Conservation (phyloP, 2,113 vertebrate species). For the Microtus ochrogaster region DNA sequence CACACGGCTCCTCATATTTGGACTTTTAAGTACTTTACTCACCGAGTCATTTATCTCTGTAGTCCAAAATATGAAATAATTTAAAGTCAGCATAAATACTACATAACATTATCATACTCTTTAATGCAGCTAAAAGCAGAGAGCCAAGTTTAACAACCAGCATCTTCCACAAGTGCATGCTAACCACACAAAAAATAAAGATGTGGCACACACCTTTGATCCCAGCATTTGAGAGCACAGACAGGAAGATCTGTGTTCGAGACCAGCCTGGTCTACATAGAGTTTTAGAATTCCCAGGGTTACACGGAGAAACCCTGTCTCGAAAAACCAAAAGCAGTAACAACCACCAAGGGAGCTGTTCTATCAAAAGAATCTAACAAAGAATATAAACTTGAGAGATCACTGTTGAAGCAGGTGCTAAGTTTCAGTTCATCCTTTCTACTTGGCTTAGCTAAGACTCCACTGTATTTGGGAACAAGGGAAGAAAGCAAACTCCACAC, state of each 20-base stretch:
- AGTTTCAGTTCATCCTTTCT: neutral
- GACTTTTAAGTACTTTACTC: neutral
- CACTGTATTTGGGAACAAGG: constrained; percentile 22
- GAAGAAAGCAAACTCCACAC: constrained; percentile 11
- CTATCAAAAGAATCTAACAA: neutral
- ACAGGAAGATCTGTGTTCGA: neutral
- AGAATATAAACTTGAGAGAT: neutral
- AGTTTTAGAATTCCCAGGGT: neutral
- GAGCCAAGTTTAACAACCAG: neutral
- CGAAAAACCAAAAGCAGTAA: neutral
- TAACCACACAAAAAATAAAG: neutral
- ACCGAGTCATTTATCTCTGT: neutral
- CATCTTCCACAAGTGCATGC: neutral
- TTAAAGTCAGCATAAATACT: neutral
- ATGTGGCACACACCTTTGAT: neutral
- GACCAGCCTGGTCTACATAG: neutral
- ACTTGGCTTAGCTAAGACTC: neutral
- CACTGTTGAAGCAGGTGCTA: neutral
- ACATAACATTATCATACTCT: neutral
- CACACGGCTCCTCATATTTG: neutral
- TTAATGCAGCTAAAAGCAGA: neutral
- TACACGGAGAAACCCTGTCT: neutral
- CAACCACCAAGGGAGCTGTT: neutral
- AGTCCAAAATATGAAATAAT: neutral
- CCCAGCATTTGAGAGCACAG: neutral